These are phyloP conservation scores for Cantharis nigra DNA, from an alignment of 2,888 invertebrate genomes.

Conservation along the genomic window DNA sequence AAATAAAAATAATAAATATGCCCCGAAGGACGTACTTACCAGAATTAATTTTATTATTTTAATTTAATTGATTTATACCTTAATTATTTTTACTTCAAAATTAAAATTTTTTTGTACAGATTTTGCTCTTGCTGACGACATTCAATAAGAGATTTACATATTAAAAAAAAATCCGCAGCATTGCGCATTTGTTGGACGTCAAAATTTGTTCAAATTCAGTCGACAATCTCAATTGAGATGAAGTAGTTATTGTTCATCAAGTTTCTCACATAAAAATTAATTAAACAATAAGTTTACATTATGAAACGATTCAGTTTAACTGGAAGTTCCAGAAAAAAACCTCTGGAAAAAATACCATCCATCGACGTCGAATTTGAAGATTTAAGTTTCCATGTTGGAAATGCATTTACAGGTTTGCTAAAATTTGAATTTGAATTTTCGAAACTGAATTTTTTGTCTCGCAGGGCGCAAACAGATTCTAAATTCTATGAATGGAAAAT, in stretches of 20 bases:
- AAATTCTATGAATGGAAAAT: slow-evolving; percentile 24
- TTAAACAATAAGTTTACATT: not conserved
- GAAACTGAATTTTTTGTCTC: too few species aligned
- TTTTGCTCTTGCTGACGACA: too few species aligned
- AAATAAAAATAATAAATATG: too few species aligned
- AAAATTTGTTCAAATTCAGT: not conserved
- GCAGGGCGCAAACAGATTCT: slow-evolving; percentile 15
- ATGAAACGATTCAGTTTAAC: not conserved
- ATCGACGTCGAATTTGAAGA: slow-evolving; percentile 20
- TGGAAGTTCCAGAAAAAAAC: not conserved
- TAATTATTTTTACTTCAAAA: too few species aligned
- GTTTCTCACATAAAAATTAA: too few species aligned
- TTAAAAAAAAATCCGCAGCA: too few species aligned
- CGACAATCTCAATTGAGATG: not conserved
- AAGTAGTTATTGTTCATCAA: not conserved
- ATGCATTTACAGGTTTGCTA: not conserved
- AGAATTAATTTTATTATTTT: too few species aligned
- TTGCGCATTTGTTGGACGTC: not conserved
- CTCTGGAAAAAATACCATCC: not conserved
- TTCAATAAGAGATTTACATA: too few species aligned
- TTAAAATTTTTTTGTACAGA: too few species aligned
- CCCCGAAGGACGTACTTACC: too few species aligned
- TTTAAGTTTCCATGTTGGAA: not conserved
- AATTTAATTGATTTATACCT: too few species aligned
- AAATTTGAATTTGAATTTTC: not conserved